These are phyloP conservation scores for Drosophila prosaltans DNA, from an alignment of 1,140 invertebrate genomes.

Conservation along the genomic window DNA sequence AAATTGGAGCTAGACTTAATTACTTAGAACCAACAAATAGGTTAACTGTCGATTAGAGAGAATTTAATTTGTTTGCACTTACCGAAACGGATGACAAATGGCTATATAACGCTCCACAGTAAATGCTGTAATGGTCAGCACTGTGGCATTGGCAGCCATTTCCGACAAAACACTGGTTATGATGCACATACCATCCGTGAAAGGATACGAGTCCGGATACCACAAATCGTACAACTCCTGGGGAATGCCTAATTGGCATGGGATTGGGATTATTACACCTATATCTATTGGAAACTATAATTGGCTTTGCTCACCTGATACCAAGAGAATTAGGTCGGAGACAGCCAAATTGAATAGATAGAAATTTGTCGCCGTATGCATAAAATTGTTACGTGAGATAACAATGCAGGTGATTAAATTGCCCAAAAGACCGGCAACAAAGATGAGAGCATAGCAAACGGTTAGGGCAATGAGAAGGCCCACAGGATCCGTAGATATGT, in stretches of 20 bases:
- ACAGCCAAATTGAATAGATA: conserved; percentile 94
- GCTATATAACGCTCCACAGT: conserved; percentile 92
- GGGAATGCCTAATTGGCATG: conserved; percentile 85
- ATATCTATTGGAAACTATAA: neutral
- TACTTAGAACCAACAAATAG: neutral
- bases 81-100: conserved; percentile 90
- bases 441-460: conserved; percentile 89
- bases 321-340: conserved; percentile 91
- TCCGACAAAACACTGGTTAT: conserved; percentile 89
- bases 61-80: conserved; percentile 41
- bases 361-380: conserved; percentile 93
- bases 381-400: conserved; percentile 90
- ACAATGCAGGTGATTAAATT: conserved; percentile 94
- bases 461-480: conserved; percentile 87
- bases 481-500: conserved; percentile 29
- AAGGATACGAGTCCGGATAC: conserved; percentile 89
- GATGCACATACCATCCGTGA: conserved; percentile 90
- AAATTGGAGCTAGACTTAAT: conserved; percentile 3
- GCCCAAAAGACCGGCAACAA: conserved; percentile 90
- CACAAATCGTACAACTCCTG: conserved; percentile 91
- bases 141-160: conserved; percentile 93
- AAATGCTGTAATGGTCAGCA: conserved; percentile 94
- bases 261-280: conserved; percentile 37
- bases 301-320: conserved; percentile 82
- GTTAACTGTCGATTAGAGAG: neutral